Evolutionary conservation across 2,113 vertebrate genomes (phyloP).

Genomic region (Syngnathus floridae): DNA sequence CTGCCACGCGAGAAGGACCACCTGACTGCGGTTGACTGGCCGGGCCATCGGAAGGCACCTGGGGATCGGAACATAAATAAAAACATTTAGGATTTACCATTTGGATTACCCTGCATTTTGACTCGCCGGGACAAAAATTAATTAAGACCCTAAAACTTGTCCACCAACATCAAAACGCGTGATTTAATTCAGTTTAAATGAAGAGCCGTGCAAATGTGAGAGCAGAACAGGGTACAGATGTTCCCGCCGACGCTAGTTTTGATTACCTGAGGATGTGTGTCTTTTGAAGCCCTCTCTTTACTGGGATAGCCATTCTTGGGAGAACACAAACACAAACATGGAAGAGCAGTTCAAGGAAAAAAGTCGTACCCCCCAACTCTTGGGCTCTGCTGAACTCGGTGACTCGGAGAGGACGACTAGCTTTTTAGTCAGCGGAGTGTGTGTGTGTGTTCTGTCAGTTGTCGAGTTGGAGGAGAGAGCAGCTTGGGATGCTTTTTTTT

Average conservation of each 20-base stretch:
- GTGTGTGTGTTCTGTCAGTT: conserved; percentile 33
- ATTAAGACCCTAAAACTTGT: neutral
- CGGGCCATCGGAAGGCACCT: conserved; percentile 75
- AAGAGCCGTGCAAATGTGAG: neutral
- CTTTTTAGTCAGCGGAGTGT: conserved; percentile 26
- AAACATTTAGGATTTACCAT: neutral
- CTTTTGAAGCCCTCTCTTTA: conserved; percentile 75
- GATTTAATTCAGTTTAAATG: no score
- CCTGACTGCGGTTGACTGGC: conserved; percentile 68
- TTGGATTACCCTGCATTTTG: neutral
- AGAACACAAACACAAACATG: conserved; percentile 70
- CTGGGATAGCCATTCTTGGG: conserved; percentile 74
- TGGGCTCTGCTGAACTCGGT: conserved; percentile 6
- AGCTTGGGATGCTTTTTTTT: conserved; percentile 28
- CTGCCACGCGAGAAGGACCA: conserved; percentile 83
- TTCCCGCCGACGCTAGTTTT: conserved; percentile 33
- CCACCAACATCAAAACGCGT: neutral
- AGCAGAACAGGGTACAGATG: conserved; percentile 17
- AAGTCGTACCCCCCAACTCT: neutral
- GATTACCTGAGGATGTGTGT: conserved; percentile 70
- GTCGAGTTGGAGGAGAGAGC: conserved; percentile 40
- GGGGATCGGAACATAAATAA: conserved; percentile 1
- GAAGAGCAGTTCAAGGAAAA: conserved; percentile 58
- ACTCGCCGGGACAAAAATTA: neutral
- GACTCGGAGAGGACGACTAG: neutral